phyloP scores from a whole-genome alignment of 92 coral and sea anemone species.

The Diadumene lineata region DNA sequence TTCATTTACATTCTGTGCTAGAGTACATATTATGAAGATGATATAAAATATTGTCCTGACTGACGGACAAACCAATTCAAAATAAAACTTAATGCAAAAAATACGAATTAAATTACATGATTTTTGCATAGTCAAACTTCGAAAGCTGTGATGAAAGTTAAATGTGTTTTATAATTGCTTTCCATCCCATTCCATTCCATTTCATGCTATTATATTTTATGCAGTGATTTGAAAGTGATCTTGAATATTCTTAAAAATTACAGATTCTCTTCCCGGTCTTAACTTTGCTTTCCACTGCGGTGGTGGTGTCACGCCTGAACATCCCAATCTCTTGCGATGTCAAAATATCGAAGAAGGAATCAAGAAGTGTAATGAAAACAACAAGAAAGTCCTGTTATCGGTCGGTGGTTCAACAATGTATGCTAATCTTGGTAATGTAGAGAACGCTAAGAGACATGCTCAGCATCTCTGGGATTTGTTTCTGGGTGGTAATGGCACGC shows the following conservation, averaged over 20 bases:
- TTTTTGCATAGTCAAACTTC: no score
- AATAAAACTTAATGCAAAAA: no score
- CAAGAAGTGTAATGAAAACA: constrained; percentile 50
- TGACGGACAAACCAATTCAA: no score
- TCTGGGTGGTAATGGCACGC: constrained; percentile 31
- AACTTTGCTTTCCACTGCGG: constrained; percentile 40
- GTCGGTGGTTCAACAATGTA: constrained; percentile 71
- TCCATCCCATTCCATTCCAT: no score
- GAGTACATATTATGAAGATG: no score
- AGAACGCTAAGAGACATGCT: constrained; percentile 24
- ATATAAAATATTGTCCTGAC: no score
- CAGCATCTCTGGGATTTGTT: constrained; percentile 33
- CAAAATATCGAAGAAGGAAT: constrained; percentile 64
- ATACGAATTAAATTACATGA: no score
- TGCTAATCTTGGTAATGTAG: constrained; percentile 15
- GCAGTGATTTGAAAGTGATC: no score
- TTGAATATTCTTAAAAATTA: neutral
- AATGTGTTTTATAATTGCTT: no score
- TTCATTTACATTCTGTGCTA: no score
- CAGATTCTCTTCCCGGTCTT: constrained; percentile 25
- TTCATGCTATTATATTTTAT: no score
- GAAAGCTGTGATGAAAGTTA: no score
- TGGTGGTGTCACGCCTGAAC: constrained; percentile 19
- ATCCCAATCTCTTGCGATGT: constrained; percentile 38
- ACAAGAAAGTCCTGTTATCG: constrained; percentile 69